Evolutionary conservation across 2,888 invertebrate genomes (phyloP), one percentile per base, ranked within the genome.

Genomic region (Eupithecia tripunctaria): DNA sequence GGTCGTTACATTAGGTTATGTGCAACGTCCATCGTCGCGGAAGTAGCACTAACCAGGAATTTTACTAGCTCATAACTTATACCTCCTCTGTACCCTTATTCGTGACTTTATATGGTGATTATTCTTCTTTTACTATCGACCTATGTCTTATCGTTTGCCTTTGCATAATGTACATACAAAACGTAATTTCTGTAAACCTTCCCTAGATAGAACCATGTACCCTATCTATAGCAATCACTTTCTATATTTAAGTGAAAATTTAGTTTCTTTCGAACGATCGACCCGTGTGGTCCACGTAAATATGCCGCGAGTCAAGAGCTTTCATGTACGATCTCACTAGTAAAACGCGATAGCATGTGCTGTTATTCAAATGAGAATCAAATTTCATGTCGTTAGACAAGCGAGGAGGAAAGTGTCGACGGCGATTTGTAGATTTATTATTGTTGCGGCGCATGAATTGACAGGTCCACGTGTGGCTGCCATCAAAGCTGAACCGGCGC

Each of bases 281-380:
- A 78, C 82, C 75, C 82, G 90, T 91, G 91, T 91, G 91, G 90
- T 89, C 90, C 74, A 78, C 77, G 80, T 82, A 85, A 84, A 85
- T 82, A 84, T 84, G 84, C 82, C 81, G 80, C 83, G 80, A 82
- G 77, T 79, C 82, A 80, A 83, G 81, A 82, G 80, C 80, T 81
- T 82, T 81, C 80, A 80, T 82, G 79, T 84, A 82, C 81, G 81
- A 84, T 85, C 81, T 80, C 79, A 81, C 84, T 85, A 85, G 83
- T 88, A 87, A 89, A 91, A 90, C 84, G 83, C 84, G 85, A 89
- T 88, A 87, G 83, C 84, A 81, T 83, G 82, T 85, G 85, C 85
- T 85, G 86, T 87, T 89, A 91, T 87, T 89, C 88, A 87, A 88
- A 85, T 87, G 84, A 87, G 89, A 82, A 80, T 93, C 89, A 85